Evolutionary conservation across 2,113 vertebrate species (phyloP).

Genomic region (Edolisoma coerulescens): DNA sequence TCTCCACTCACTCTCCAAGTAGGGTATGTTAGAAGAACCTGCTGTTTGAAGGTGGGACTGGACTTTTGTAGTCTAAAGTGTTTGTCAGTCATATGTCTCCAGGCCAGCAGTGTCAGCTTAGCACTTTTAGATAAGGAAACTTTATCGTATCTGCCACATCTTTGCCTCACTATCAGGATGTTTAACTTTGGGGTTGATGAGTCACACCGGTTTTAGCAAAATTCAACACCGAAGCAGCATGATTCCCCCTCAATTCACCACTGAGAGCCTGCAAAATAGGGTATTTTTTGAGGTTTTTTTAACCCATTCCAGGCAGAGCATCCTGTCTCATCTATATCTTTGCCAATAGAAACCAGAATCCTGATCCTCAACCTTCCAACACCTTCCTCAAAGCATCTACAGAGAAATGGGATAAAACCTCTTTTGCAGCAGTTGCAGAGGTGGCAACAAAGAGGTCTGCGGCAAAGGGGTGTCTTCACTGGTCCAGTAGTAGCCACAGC

Average conservation of each 20-base stretch:
- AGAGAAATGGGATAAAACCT: background rate
- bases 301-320: background rate
- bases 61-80: background rate
- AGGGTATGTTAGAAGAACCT: background rate
- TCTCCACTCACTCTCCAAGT: background rate
- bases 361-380: background rate
- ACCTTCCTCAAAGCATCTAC: background rate
- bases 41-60: background rate
- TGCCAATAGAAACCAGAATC: background rate
- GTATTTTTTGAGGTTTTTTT: background rate
- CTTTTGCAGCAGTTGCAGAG: background rate
- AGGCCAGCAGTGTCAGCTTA: background rate
- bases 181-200: background rate
- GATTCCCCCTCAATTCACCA: background rate
- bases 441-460: background rate
- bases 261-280: background rate
- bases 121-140: background rate
- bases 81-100: background rate
- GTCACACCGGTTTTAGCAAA: background rate
- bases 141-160: background rate
- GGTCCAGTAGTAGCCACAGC: background rate
- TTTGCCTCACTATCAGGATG: background rate
- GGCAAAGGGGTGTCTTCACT: background rate
- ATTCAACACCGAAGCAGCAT: background rate
- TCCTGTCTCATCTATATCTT: background rate